Evolutionary conservation across 2,797 vertebrate genomes (phyloP), one percentile per base, ranked within the genome.

Genomic region (Lerista edwardsae): DNA sequence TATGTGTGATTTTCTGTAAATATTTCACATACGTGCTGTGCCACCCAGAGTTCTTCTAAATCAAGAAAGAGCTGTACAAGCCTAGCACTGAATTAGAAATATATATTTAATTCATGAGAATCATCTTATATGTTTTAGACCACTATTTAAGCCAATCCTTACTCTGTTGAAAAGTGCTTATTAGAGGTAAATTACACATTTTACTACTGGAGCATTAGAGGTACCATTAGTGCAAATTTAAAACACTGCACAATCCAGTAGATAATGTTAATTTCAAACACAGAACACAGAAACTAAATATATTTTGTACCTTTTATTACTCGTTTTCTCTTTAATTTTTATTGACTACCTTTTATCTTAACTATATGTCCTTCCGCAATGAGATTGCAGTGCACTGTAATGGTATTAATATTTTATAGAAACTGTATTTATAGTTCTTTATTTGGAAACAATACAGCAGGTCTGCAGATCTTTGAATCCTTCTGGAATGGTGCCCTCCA

Each of bases 401-500:
- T 90, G 91, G 93, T 97, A 97, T 98, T 98, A 98, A 98, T 98
- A 98, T 98, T 97, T 97, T 98, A 98, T 98, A 95, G 97, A 97
- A 97, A 97, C 96, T 94, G 96, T 98, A 97, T 99, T 99, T 98
- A 98, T 97, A 96, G 97, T 97, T 97, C 97, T 97, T 98, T 98
- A 97, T 98, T 98, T 98, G 97, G 98, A 96, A 98, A 97, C 98
- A 97, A 97, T 97, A 98, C 97, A 98, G 98, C 97, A 96, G 98
- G 98, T 98, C 97, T 98, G 98, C 97, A 97, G 97, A 98, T 98
- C 97, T 97, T 97, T 96, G 96, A 98, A 98, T 98, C 97, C 98
- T 98, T 99, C 98, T 99, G 98, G 98, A 99, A 98, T 98, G 97
- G 97, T 98, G 98, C 98, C 98, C 98, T 99, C 97, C 98, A 99